Conservation (phyloP, 2,113 vertebrate genomes). For the Oceanites oceanicus region DNA sequence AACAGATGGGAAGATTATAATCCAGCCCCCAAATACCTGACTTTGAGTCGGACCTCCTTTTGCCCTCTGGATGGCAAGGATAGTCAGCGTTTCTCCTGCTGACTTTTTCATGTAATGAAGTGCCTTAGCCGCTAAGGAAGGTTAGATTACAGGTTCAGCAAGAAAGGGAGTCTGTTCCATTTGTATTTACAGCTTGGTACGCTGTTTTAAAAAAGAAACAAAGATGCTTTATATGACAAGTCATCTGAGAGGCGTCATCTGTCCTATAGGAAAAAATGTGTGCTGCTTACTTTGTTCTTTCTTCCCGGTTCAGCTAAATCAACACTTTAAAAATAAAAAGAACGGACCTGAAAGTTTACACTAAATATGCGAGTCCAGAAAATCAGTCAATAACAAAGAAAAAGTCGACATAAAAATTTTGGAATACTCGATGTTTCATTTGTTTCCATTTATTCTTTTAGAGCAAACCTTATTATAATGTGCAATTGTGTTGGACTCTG, state of each 20-base stretch:
- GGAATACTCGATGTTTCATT: not conserved
- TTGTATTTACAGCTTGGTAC: not conserved
- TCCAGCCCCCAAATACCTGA: not conserved
- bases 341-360: not conserved
- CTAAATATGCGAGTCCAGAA: not conserved
- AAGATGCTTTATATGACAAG: slow-evolving; percentile 38
- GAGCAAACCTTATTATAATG: not conserved
- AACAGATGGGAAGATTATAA: not conserved
- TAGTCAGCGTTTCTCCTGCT: not conserved
- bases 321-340: not conserved
- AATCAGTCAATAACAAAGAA: not conserved
- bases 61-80: not conserved
- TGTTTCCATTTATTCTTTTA: not conserved
- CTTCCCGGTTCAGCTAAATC: not conserved
- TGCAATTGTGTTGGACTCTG: not conserved
- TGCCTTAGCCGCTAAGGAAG: not conserved
- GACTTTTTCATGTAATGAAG: not conserved
- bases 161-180: slow-evolving; percentile 3
- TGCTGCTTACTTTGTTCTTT: not conserved
- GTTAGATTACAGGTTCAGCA: slow-evolving; percentile 9
- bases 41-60: not conserved
- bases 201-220: slow-evolving; percentile 26
- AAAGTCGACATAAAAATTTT: not conserved
- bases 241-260: slow-evolving; percentile 5
- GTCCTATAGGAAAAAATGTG: not conserved